Conservation (phyloP, 2,797 vertebrate genomes). For the Meriones psammophilus region DNA sequence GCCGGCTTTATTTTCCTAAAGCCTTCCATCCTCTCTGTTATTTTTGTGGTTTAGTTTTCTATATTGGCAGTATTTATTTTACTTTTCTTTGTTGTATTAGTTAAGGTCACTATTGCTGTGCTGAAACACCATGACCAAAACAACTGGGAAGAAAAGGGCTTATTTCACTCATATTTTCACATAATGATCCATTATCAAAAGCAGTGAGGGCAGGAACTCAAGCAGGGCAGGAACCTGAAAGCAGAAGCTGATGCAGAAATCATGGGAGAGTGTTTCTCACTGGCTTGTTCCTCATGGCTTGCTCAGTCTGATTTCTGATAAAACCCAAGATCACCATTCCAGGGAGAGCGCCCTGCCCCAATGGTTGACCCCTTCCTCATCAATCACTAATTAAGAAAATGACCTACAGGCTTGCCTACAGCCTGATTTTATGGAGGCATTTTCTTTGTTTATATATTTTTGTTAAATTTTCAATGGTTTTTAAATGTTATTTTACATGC, state of each 20-base stretch:
- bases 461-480: no score
- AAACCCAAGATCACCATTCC: no score
- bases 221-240: not conserved
- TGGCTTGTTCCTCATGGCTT: not conserved
- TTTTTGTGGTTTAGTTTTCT: not conserved
- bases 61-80: not conserved
- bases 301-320: not conserved
- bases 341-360: not conserved
- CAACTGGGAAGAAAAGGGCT: not conserved
- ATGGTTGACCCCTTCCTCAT: rapidly evolving
- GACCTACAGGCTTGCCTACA: not conserved
- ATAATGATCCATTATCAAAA: not conserved
- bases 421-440: not conserved
- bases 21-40: not conserved
- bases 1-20: not conserved
- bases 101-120: not conserved
- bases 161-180: not conserved
- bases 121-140: not conserved
- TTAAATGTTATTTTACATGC: no score
- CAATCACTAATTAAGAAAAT: not conserved
- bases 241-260: not conserved
- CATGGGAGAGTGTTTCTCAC: not conserved
- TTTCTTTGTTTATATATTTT: not conserved
- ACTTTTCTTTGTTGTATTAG: not conserved
- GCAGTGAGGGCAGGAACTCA: not conserved